Evolutionary conservation across 1,140 invertebrate genomes (phyloP).

Genomic region (Pteromalus puparum): DNA sequence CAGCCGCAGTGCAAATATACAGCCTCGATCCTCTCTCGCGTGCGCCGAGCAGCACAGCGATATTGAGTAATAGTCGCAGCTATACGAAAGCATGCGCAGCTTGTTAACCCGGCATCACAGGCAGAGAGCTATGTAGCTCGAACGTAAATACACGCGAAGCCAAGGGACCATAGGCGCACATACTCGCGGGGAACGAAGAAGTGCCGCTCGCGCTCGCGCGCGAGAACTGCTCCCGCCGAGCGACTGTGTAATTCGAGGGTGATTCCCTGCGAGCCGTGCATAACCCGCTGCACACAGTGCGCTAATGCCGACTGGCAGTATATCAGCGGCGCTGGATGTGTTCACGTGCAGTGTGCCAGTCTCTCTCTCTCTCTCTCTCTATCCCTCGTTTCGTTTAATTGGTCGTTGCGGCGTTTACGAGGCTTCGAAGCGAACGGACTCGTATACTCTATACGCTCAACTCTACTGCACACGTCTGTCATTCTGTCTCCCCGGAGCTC

Average conservation of each 20-base stretch:
- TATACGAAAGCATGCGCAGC: background rate
- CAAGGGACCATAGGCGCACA: too few species aligned
- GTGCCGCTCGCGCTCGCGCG: too few species aligned
- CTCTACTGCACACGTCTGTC: background rate
- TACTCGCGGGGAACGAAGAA: background rate
- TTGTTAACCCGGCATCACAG: background rate
- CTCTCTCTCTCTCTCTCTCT: too few species aligned
- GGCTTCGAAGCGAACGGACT: background rate
- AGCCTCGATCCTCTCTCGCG: background rate
- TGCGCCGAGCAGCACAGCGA: background rate
- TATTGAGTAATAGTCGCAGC: background rate
- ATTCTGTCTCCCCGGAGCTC: background rate
- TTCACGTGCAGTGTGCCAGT: background rate
- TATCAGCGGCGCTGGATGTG: background rate
- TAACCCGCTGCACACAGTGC: background rate
- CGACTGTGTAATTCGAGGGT: background rate
- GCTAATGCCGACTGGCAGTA: background rate
- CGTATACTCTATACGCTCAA: background rate
- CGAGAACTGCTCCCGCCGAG: background rate
- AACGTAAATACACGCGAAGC: background rate
- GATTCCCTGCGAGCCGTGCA: background rate
- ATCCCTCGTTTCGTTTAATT: conserved; percentile 42
- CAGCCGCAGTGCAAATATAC: background rate
- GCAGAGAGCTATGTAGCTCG: background rate
- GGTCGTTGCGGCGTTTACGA: conserved; percentile 38